phyloP scores from a whole-genome alignment of 2,888 invertebrate species.

The Cybosia mesomella region DNA sequence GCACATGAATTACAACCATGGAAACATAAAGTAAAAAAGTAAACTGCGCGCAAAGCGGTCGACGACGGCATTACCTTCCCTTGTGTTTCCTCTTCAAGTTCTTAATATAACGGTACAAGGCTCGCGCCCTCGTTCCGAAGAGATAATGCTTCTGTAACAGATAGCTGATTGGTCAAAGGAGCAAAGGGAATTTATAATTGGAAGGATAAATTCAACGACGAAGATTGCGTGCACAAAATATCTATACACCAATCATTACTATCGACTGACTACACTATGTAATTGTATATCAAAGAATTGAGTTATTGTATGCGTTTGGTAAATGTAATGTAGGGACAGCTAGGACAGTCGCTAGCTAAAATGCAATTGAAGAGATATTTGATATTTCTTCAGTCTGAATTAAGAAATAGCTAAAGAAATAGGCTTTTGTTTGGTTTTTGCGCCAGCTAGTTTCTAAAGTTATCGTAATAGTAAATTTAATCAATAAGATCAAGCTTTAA shows the following conservation, averaged over 20 bases:
- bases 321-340: neutral
- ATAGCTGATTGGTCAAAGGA: constrained; percentile 61
- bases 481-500: neutral
- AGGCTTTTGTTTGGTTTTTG: constrained; percentile 19
- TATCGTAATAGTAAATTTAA: constrained; percentile 18
- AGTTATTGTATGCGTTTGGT: constrained; percentile 15
- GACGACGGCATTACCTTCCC: constrained; percentile 47
- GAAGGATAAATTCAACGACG: constrained; percentile 57
- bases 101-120: constrained; percentile 68
- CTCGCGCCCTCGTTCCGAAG: constrained; percentile 71
- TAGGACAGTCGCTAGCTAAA: neutral
- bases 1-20: constrained; percentile 31
- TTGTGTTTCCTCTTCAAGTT: constrained; percentile 66
- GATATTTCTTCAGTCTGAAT: neutral
- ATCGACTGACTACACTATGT: constrained; percentile 24
- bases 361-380: neutral
- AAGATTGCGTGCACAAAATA: constrained; percentile 46
- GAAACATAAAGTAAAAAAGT: constrained; percentile 33
- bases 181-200: constrained; percentile 67
- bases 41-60: constrained; percentile 27
- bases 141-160: constrained; percentile 75
- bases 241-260: constrained; percentile 27
- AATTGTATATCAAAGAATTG: constrained; percentile 36
- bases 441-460: constrained; percentile 24
- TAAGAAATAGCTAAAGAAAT: constrained; percentile 13